Evolutionary conservation across 2,888 invertebrate species (phyloP), one percentile per base, ranked within the genome.

Genomic region (Neoascia interrupta): DNA sequence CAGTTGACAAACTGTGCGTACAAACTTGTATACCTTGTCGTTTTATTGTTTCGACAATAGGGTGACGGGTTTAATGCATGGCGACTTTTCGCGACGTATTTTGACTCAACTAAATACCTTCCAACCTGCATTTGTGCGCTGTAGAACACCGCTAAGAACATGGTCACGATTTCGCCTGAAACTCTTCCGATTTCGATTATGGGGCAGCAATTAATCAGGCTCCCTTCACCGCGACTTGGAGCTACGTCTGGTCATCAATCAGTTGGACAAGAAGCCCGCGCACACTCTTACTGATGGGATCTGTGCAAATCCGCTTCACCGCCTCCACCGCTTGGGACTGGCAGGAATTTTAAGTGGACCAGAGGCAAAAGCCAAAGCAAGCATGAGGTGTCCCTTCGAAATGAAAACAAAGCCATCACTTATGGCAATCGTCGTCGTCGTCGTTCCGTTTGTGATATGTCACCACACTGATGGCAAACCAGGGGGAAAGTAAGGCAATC

Each of bases 171-270:
- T 69, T 74, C 60, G 73, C 23, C 73, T 51, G 73, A 58, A 80
- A 80, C 82, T 83, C 81, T 83, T 83, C 82, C 82, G 83, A 83
- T 82, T 83, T 82, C 82, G 84, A 84, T 82, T 84, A 84, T 82
- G 84, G 82, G 8, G 79, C 83, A 83, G 84, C 86, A 87, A 86
- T 86, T 86, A 86, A 86, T 86, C 86, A 86, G 84, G 82, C 83
- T 84, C 84, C 21, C 54, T 41, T 34, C 56, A 60, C 37, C 51
- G 11, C 47, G 43, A 31, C 28, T 56, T n/a, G 10, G 31, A 31
- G 8, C 4, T n/a, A 31, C 31, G 10, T 31, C 39, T n/a, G 66
- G 66, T 79, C 79, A 79, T 79, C 79, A 79, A 79, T 79, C 79
- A 79, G 79, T 18, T 73, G 54, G 56, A 75, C 68, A 61, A 49